These are phyloP conservation scores for Myathropa florea DNA, from an alignment of 2,888 invertebrate genomes.

Conservation along the genomic window DNA sequence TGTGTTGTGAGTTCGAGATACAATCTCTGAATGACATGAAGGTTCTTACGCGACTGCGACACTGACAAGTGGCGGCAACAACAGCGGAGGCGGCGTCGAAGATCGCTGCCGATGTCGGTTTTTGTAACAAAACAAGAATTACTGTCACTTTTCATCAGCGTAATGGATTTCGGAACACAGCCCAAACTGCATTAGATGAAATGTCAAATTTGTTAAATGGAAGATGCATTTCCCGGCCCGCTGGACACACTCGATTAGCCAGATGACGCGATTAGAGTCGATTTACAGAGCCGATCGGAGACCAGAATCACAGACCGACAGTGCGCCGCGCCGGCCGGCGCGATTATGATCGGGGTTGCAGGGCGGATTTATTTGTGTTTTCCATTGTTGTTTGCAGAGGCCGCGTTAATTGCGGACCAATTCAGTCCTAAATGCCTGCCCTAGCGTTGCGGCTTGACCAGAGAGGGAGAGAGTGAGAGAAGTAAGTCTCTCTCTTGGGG, in stretches of 20 bases:
- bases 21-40: slow-evolving; percentile 64
- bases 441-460: not conserved
- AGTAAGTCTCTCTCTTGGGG: not conserved
- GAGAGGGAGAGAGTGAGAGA: not conserved
- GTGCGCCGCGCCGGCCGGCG: not conserved
- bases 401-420: slow-evolving; percentile 50
- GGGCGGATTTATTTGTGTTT: slow-evolving; percentile 67
- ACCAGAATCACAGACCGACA: not conserved
- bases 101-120: slow-evolving; percentile 27
- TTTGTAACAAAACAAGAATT: slow-evolving; percentile 71
- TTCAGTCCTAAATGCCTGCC: slow-evolving; percentile 11
- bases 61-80: slow-evolving; percentile 36
- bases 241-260: slow-evolving; percentile 42
- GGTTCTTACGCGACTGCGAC: slow-evolving; percentile 17
- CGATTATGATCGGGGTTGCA: slow-evolving; percentile 39
- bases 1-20: slow-evolving; percentile 37
- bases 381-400: slow-evolving; percentile 26
- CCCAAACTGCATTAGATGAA: slow-evolving; percentile 64
- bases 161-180: slow-evolving; percentile 57
- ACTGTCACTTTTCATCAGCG: slow-evolving; percentile 72
- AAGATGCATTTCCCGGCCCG: slow-evolving; percentile 19
- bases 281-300: slow-evolving; percentile 38
- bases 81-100: not conserved
- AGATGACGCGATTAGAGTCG: slow-evolving; percentile 48
- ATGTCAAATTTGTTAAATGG: slow-evolving; percentile 64